phyloP scores from a whole-genome alignment of 2,113 vertebrate species.

The Drymodes brunneopygia region DNA sequence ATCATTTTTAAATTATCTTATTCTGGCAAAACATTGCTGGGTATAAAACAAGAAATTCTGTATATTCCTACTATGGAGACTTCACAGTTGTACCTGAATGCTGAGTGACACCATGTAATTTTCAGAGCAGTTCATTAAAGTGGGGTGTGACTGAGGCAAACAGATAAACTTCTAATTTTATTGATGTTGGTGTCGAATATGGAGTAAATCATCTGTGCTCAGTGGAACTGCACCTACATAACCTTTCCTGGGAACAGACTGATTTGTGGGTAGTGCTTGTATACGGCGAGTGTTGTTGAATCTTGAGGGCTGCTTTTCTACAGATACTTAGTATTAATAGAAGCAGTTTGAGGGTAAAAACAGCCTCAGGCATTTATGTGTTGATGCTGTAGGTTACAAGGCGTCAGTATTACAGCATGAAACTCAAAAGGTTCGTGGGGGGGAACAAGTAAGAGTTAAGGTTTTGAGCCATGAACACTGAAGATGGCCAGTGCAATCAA shows the following conservation, averaged over 20 bases:
- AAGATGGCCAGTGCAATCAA: background rate
- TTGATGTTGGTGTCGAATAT: background rate
- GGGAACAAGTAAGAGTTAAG: background rate
- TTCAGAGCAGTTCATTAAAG: background rate
- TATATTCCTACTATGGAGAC: background rate
- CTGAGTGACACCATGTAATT: background rate
- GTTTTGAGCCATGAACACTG: background rate
- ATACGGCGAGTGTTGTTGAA: background rate
- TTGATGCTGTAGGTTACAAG: background rate
- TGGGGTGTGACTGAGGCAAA: background rate
- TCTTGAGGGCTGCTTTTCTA: background rate
- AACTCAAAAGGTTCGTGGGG: background rate
- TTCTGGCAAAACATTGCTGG: background rate
- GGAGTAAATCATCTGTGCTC: background rate
- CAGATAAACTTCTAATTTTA: background rate
- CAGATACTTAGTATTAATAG: background rate
- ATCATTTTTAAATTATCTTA: background rate
- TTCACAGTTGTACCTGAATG: background rate
- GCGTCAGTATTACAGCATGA: background rate
- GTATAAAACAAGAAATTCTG: background rate
- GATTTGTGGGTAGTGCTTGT: background rate
- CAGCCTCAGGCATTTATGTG: background rate
- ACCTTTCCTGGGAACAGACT: background rate
- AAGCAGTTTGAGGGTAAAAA: background rate
- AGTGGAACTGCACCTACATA: background rate